phyloP scores from a whole-genome alignment of 2,888 invertebrate species.

The Hermaeophaga mercurialis region DNA sequence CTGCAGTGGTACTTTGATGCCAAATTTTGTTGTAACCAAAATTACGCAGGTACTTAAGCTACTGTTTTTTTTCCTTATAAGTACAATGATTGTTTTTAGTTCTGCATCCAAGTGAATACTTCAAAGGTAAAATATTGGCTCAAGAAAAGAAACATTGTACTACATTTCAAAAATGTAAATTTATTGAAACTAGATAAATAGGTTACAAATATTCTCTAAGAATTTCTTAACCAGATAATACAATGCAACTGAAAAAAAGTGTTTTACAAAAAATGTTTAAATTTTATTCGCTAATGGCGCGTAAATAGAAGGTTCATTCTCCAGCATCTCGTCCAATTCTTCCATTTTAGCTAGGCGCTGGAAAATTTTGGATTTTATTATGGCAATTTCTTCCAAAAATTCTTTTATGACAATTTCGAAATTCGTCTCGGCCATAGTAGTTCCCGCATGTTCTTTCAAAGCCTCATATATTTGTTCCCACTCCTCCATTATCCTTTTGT shows the following conservation, averaged over 20 bases:
- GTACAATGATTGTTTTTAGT: conserved; percentile 57
- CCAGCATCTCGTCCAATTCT: conserved; percentile 45
- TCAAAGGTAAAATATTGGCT: conserved; percentile 78
- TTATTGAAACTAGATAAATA: conserved; percentile 80
- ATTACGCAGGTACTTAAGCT: conserved; percentile 79
- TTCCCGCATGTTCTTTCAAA: conserved; percentile 45
- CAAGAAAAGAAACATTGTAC: conserved; percentile 74
- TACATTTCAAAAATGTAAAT: conserved; percentile 83
- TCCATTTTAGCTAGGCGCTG: conserved; percentile 45
- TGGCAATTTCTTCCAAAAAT: conserved; percentile 46
- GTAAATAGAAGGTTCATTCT: conserved; percentile 42
- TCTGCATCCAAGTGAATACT: conserved; percentile 75
- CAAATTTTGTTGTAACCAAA: conserved; percentile 80
- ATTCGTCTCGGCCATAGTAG: conserved; percentile 46
- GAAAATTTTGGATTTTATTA: conserved; percentile 45
- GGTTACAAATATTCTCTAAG: conserved; percentile 84
- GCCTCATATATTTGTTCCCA: conserved; percentile 43
- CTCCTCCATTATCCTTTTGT: conserved; percentile 40
- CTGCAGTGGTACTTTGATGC: conserved; percentile 84
- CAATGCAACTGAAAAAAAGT: too few species aligned
- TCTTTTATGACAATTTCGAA: conserved; percentile 41
- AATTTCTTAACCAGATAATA: conserved; percentile 76
- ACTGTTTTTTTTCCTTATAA: too few species aligned
- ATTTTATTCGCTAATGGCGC: conserved; percentile 44
- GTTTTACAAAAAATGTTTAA: conserved; percentile 2